Evolutionary conservation across 2,888 invertebrate species (phyloP).

Genomic region (Periphyllus acericola): DNA sequence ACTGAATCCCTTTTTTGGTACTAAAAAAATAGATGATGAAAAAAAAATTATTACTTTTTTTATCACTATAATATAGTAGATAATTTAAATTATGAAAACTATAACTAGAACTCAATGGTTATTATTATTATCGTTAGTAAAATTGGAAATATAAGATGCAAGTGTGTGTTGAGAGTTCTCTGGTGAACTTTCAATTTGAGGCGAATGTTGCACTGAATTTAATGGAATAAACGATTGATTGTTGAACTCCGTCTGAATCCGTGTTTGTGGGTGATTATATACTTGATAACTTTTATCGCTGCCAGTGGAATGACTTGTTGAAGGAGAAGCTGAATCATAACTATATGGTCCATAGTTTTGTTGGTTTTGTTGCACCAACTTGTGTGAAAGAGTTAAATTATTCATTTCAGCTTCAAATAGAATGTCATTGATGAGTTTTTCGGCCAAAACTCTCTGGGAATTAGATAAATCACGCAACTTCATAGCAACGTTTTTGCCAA

Average conservation of each 20-base stretch:
- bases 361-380: conserved; percentile 7
- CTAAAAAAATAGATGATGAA: not conserved
- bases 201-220: too few relatives aligned
- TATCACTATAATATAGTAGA: not conserved
- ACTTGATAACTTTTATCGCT: not conserved
- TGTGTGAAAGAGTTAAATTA: not conserved
- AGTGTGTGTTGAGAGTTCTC: too few relatives aligned
- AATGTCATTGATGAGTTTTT: too few relatives aligned
- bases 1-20: not conserved
- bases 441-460: not conserved
- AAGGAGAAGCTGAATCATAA: conserved; percentile 13
- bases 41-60: not conserved
- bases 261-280: not conserved
- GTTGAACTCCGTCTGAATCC: conserved; percentile 9
- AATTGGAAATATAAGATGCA: too few relatives aligned
- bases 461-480: conserved; percentile 6
- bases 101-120: conserved; percentile 3
- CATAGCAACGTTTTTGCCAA: conserved; percentile 13
- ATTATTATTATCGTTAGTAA: not conserved
- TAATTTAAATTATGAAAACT: not conserved
- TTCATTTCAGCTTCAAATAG: too few relatives aligned
- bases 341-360: conserved; percentile 2
- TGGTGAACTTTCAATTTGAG: too few relatives aligned
- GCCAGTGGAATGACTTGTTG: conserved; percentile 8
- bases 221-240: conserved; percentile 14